A percentile compares a stretch with the other conserved stretches of the same genome.
Evolutionary conservation across 2,888 invertebrate species (phyloP).

Genomic region (Gymnoscelis rufifasciata): DNA sequence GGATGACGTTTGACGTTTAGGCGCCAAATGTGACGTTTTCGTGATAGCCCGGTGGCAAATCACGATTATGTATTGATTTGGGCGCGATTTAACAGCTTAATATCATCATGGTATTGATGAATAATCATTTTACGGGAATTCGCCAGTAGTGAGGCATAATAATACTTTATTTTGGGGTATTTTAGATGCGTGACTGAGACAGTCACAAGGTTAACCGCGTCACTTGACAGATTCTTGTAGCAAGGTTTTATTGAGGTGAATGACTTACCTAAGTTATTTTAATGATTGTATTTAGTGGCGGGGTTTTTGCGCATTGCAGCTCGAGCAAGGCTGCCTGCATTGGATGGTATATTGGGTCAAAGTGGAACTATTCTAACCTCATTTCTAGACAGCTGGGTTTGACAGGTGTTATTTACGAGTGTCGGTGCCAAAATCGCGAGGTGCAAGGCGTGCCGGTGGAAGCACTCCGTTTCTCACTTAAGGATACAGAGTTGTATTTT

Average conservation of each 20-base stretch:
- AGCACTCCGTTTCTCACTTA: too few relatives aligned
- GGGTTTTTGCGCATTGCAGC: constrained; percentile 52
- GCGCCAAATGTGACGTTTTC: constrained; percentile 72
- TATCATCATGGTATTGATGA: constrained; percentile 43
- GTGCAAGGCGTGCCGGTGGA: too few relatives aligned
- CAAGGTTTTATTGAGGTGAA: constrained; percentile 12
- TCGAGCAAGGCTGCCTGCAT: constrained; percentile 15
- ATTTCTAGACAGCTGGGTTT: constrained; percentile 8
- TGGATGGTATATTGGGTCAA: constrained; percentile 16
- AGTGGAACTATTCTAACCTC: constrained; percentile 9
- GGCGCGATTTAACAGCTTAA: constrained; percentile 43
- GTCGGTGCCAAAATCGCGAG: background rate
- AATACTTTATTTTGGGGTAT: background rate
- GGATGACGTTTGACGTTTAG: constrained; percentile 71
- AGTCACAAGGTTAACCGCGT: background rate
- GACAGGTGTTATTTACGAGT: constrained; percentile 14
- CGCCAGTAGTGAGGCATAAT: constrained; percentile 4
- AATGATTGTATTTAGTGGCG: constrained; percentile 23
- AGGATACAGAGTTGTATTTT: too few relatives aligned
- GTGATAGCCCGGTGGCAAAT: constrained; percentile 52
- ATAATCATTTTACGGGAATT: constrained; percentile 35
- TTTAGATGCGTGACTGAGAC: background rate
- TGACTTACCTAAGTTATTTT: constrained; percentile 21
- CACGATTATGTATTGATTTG: constrained; percentile 51
- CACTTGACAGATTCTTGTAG: constrained; percentile 7